Evolutionary conservation across 1,140 invertebrate genomes (phyloP).

Genomic region (Ladona fulva): DNA sequence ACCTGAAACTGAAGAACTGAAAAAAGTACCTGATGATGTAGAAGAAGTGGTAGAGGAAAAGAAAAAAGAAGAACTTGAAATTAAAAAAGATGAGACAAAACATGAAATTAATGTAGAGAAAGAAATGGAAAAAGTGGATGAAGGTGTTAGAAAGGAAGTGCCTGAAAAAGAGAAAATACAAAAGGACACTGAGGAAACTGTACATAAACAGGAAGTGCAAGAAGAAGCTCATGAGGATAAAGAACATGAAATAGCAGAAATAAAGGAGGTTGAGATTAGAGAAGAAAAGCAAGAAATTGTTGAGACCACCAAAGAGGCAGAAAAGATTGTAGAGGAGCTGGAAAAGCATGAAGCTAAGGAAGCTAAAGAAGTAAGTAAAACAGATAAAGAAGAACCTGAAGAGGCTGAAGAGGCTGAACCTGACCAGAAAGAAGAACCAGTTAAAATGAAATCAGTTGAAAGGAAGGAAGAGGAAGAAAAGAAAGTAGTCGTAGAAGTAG

Average conservation of each 20-base stretch:
- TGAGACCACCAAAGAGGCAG: neutral
- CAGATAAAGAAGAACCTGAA: neutral
- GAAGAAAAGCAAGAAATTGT: neutral
- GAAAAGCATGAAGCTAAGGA: neutral
- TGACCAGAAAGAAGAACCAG: neutral
- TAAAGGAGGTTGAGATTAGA: too few species aligned
- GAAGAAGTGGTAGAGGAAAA: too few species aligned
- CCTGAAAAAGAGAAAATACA: slow-evolving; percentile 1
- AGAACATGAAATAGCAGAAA: too few species aligned
- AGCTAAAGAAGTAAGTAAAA: neutral
- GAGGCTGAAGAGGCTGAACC: neutral
- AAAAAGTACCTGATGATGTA: too few species aligned
- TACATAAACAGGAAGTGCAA: neutral
- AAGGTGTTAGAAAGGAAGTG: neutral
- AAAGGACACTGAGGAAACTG: too few species aligned
- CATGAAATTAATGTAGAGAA: too few species aligned
- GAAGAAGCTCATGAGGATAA: neutral
- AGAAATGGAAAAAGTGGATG: too few species aligned
- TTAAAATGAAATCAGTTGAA: neutral
- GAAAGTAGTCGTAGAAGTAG: neutral
- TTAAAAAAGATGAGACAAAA: too few species aligned
- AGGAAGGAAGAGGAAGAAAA: neutral
- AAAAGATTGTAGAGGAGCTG: neutral
- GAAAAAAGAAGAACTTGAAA: too few species aligned
- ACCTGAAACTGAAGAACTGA: too few species aligned